A percentile compares a stretch with the other conserved stretches of the same genome.
These are phyloP conservation scores for Julus scanicus DNA, from an alignment of 2,888 invertebrate species.

Conservation along the genomic window DNA sequence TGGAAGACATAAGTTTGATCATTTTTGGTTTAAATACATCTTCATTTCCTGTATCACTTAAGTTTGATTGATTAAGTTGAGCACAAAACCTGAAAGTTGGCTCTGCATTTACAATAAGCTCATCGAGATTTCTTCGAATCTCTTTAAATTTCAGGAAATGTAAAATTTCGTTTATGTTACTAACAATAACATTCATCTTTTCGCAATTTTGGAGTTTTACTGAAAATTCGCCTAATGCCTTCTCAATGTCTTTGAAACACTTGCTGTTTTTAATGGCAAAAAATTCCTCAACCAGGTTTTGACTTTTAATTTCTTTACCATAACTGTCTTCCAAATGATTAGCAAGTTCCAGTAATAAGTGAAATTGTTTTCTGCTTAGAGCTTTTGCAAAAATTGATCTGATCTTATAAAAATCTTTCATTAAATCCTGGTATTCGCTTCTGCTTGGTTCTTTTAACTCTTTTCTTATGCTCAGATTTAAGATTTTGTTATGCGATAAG, in stretches of 20 bases:
- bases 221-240: neutral
- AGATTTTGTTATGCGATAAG: neutral
- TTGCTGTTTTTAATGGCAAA: neutral
- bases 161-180: neutral
- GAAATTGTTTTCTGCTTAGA: neutral
- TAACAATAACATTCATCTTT: neutral
- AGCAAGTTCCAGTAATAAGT: neutral
- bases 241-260: neutral
- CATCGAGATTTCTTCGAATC: neutral
- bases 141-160: neutral
- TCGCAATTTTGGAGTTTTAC: neutral
- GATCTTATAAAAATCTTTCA: neutral
- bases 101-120: neutral
- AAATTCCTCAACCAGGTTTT: neutral
- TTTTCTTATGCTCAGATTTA: neutral
- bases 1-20: neutral
- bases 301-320: neutral
- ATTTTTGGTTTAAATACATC: neutral
- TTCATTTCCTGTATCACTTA: neutral
- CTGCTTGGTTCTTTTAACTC: neutral
- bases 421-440: neutral
- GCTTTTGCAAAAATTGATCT: slow-evolving; percentile 6
- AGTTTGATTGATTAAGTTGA: neutral
- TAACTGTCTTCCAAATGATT: neutral
- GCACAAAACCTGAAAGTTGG: slow-evolving; percentile 9